phyloP scores from a whole-genome alignment of 2,797 vertebrate genomes.

The Pygocentrus nattereri region DNA sequence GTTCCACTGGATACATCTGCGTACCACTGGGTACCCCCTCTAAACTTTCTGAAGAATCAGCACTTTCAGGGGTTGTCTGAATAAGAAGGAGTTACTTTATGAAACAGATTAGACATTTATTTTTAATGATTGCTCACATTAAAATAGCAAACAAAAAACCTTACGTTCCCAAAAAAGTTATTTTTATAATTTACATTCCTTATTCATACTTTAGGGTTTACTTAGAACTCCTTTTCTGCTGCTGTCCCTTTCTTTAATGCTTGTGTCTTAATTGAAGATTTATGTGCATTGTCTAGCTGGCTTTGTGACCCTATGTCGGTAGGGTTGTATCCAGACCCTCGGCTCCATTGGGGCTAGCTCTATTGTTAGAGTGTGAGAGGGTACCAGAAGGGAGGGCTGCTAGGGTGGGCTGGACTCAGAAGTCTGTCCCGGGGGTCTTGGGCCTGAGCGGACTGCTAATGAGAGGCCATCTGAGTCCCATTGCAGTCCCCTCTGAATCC shows the following conservation, averaged over 20 bases:
- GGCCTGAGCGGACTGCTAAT: conserved; percentile 78
- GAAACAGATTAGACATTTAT: neutral
- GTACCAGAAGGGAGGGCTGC: conserved; percentile 60
- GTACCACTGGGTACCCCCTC: neutral
- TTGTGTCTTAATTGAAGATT: conserved; percentile 50
- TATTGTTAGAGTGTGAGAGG: conserved; percentile 61
- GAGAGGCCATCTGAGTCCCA: conserved; percentile 82
- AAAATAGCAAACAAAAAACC: neutral
- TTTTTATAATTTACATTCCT: too few relatives aligned
- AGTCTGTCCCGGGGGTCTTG: conserved; percentile 47
- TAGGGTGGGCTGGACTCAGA: conserved; percentile 50
- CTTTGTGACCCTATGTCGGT: conserved; percentile 59
- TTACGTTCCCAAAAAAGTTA: too few relatives aligned
- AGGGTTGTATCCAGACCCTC: conserved; percentile 59
- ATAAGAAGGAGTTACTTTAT: too few relatives aligned
- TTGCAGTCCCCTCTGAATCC: conserved; percentile 37
- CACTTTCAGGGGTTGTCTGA: neutral
- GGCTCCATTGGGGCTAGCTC: conserved; percentile 62
- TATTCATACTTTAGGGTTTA: conserved; percentile 11
- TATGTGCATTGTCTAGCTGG: conserved; percentile 48
- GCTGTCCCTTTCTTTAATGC: conserved; percentile 24
- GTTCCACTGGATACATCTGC: neutral
- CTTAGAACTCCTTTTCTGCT: neutral
- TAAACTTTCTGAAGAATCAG: too few relatives aligned
- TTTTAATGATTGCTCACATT: neutral